Percentiles rank a stretch among this genome's conserved stretches.
These are phyloP conservation scores for Hymenochirus boettgeri DNA, from an alignment of 2,113 vertebrate species.

Conservation along the genomic window DNA sequence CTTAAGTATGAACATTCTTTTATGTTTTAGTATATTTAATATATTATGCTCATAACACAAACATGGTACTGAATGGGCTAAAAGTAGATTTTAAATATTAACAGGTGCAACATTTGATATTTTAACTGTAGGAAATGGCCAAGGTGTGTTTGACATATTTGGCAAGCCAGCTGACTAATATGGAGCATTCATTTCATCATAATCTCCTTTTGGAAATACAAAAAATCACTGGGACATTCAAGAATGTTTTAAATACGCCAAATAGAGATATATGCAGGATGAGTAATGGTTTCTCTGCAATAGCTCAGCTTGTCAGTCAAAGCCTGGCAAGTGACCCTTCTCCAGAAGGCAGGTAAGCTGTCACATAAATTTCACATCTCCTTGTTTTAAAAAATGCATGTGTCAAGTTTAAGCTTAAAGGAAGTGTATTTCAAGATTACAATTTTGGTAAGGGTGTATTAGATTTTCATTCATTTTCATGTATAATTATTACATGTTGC, in stretches of 20 bases:
- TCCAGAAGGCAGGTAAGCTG: slow-evolving; percentile 60
- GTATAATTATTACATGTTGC: no score
- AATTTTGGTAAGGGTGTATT: no score
- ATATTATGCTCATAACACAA: no score
- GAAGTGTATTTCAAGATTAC: no score
- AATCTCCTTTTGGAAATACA: slow-evolving; percentile 84
- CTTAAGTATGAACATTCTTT: no score
- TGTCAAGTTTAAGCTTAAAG: no score
- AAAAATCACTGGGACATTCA: slow-evolving; percentile 74
- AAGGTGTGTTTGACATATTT: slow-evolving; percentile 75
- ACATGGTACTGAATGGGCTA: no score
- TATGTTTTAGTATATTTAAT: no score
- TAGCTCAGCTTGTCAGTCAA: slow-evolving; percentile 72
- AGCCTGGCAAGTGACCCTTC: slow-evolving; percentile 59
- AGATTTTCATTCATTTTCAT: no score
- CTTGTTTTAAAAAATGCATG: no score
- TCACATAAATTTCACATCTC: neutral
- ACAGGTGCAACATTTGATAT: slow-evolving; percentile 4
- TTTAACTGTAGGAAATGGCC: slow-evolving; percentile 64
- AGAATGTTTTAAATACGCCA: slow-evolving; percentile 68
- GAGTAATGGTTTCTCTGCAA: slow-evolving; percentile 89
- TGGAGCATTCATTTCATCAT: slow-evolving; percentile 87
- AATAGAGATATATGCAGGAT: slow-evolving; percentile 87
- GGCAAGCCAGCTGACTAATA: slow-evolving; percentile 79
- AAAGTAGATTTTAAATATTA: no score